Evolutionary conservation across 2,113 vertebrate species (phyloP), one percentile per base, ranked within the genome.

Genomic region (Synodontis membranacea): DNA sequence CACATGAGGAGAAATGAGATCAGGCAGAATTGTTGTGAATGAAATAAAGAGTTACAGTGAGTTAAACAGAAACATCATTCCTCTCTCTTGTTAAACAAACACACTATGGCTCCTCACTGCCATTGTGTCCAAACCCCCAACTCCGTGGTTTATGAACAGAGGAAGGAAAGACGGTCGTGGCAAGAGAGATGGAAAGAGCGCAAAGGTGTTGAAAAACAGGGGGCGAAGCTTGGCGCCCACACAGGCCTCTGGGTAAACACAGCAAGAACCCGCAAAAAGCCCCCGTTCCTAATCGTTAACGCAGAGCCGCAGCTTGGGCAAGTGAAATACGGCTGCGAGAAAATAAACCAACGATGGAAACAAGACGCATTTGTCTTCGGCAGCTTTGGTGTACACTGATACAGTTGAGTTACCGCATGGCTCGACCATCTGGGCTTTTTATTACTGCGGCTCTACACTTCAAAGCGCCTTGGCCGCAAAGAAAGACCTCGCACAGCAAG

Each of bases 201-300:
- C 91, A 93, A 92, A 93, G 88, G 90, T 91, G 91, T 91, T 93
- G 92, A 93, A 92, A 93, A 92, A 84, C 80, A 70, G 70, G 15
- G 89, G 88, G 87, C 90, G 84, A 90, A 80, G 74, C 56, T 89
- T 91, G 90, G 90, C 89, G 89, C 92, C 92, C 91, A 89, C 90
- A 84, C 82, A 91, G 89, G 88, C 89, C 88, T 88, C 89, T 86
- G 89, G 90, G 88, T 90, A 90, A 94, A 94, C 92, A 94, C 23
- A 78, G 62, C 62, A 44, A 25, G 74, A 68, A 58, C 74, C 37
- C 64, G 56, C 60, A 86, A 82, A 84, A 83, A 84, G 78, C 48
- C 74, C 60, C 60, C 34, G 42, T 48, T 56, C 50, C 88, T 86
- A 83, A 89, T 86, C 48, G 82, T 76, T 72, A 84, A 80, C 64